Base-by-base conservation (phyloP, 2,888 invertebrate species). In the Syritta pipiens region DNA sequence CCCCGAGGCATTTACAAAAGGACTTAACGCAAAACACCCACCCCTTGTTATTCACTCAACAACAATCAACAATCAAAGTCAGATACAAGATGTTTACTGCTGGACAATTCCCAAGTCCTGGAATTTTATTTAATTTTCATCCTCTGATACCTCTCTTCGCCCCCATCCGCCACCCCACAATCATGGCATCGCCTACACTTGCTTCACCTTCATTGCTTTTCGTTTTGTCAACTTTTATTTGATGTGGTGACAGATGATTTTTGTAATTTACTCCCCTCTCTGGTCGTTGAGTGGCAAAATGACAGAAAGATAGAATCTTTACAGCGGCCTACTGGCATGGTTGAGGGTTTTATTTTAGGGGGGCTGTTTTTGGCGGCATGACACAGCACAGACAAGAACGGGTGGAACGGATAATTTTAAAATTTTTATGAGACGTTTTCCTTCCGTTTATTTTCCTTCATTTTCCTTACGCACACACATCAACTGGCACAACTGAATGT, bases 221-320 rank as follows among this genome's bases (percentile, higher is more conserved):
- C 79, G 74, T 79, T 79, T 79, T 79, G 74, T 74, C 72, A 74
- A 79, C 74, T 74, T 79, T 79, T 79, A 72, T 79, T 79, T 79
- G 67, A 79, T 79, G 74, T 67, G 79, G 79, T 79, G 79, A 79
- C 79, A 79, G 79, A 79, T 79, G 79, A 79, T 74, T 79, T 79
- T 74, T 67, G 74, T 62, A 74, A 79, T 74, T 62, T 77, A 60
- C 48, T 30, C 40, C 42, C 57, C 60, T 14, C 46, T 28, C 19
- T 48, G 22, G 10, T 32, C 48, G 35, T 49, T 22, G 48, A 35
- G 28, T 28, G 37, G 6, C 40, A 30, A 40, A 69, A 49, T 63
- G 49, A 72, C 72, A 60, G 37, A 17, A 42, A 44, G 57, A 44
- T 57, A 49, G 57, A 32, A 68, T 68, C 60, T 53, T 60, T 55